Conservation (phyloP, 2,888 invertebrate species). For the Matsumyia berberina region DNA sequence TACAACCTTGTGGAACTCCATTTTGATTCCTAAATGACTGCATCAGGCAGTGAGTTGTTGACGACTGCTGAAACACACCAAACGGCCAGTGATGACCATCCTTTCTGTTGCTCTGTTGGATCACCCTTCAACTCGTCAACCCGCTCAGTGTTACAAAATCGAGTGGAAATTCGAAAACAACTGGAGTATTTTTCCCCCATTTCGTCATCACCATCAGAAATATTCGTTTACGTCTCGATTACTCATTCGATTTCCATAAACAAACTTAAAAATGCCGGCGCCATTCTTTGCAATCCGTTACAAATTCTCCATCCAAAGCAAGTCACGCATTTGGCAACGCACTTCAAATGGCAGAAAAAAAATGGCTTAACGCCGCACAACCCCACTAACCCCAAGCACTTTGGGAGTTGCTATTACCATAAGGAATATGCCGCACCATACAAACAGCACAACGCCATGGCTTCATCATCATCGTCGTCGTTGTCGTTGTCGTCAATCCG, state of each 20-base stretch:
- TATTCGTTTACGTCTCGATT: constrained; percentile 36
- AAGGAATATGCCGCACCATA: constrained; percentile 32
- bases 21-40: too few species aligned
- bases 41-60: too few species aligned
- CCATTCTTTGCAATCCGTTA: constrained; percentile 49
- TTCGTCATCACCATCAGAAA: neutral
- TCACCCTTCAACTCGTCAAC: too few species aligned
- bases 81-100: too few species aligned
- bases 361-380: constrained; percentile 27
- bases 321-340: constrained; percentile 71
- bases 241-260: constrained; percentile 32
- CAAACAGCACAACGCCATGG: too few species aligned
- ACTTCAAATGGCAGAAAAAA: constrained; percentile 45
- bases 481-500: constrained; percentile 56
- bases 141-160: too few species aligned
- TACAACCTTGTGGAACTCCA: too few species aligned
- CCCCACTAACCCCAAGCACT: constrained; percentile 36
- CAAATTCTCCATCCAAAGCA: constrained; percentile 31
- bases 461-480: constrained; percentile 8
- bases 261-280: constrained; percentile 52
- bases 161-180: too few species aligned
- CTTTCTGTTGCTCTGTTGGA: too few species aligned
- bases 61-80: too few species aligned
- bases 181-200: too few species aligned
- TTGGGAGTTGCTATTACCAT: constrained; percentile 53